Evolutionary conservation across 2,888 invertebrate species (phyloP), one percentile per base, ranked within the genome.

Genomic region (Agapetus fuscipes): DNA sequence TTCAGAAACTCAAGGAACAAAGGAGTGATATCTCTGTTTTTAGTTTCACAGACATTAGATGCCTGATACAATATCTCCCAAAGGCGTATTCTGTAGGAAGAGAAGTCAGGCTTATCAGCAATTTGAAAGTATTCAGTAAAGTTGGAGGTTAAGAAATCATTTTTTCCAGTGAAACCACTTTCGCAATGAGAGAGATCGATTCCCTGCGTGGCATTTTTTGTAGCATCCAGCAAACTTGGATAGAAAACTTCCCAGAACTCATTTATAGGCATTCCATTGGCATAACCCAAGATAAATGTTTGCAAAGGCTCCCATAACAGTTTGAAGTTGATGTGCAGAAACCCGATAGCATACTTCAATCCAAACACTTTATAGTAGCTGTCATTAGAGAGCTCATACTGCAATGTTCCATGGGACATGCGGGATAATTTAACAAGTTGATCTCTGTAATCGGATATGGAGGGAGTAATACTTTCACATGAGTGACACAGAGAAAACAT

Each of bases 301-400:
- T 74, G 67, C 0, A 85, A 70, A 1, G 93, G 89, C 45, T 85
- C 82, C 95, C 95, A 95, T 0, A 96, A 58, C 10, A 90, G 65
- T 50, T 86, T 83, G 54, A 96, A 94, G 58, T 94, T 94, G 13
- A 85, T 71, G 58, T 85, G 87, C 33, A 94, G 64, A 42, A 79
- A 73, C 2, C 94, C 91, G 20, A 94, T 69, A 52, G 94, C 71
- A 53, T 85, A 90, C 44, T 80, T 72, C 13, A 96, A 56, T 0
- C 83, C 78, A 52, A 83, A 75, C 50, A 74, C 62, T 52, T 72
- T 68, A 49, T 73, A 81, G 4, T 70, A 69, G 0, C 74, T 69
- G 32, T 72, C 61, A 52, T 72, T 71, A 3, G 68, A 67, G 42
- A 78, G 54, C 46, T 72, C 69, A 49, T 70, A 74, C 43, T 74